Percentiles rank a stretch among this genome's conserved stretches.
Evolutionary conservation across 2,888 invertebrate species (phyloP).

Genomic region (Mythimna pallens): DNA sequence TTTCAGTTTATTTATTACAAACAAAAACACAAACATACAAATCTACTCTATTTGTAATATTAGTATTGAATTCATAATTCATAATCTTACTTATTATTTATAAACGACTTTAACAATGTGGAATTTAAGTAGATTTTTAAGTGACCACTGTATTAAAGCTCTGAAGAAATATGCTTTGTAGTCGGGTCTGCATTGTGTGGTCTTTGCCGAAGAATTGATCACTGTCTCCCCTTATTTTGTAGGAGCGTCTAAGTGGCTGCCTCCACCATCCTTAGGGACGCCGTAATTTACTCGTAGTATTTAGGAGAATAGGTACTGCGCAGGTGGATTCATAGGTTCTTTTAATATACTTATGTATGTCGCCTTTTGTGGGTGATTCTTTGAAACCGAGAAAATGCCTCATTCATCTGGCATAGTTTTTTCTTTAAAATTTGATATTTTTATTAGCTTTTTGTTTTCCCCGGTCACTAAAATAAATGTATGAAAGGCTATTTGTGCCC

Average conservation of each 20-base stretch:
- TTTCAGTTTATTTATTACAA: no score
- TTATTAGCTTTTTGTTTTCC: no score
- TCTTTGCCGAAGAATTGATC: constrained; percentile 42
- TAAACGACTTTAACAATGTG: neutral
- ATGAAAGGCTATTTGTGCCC: no score
- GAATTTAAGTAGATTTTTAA: neutral
- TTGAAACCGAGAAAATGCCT: no score
- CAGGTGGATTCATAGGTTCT: neutral
- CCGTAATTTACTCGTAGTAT: constrained; percentile 34
- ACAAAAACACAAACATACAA: no score
- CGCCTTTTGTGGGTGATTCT: no score
- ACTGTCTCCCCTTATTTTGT: constrained; percentile 25
- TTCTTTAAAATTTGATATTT: no score
- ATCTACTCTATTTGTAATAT: no score
- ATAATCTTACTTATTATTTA: no score
- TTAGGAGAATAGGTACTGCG: constrained; percentile 5
- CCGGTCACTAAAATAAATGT: no score
- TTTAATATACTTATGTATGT: constrained; percentile 3
- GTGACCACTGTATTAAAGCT: neutral
- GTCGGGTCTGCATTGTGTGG: constrained; percentile 20
- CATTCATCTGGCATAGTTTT: no score
- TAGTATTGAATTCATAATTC: no score
- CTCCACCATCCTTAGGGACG: constrained; percentile 22
- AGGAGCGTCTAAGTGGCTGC: constrained; percentile 22
- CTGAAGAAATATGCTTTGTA: neutral